phyloP scores from a whole-genome alignment of 2,888 invertebrate species.

The Drosophila planitibia region DNA sequence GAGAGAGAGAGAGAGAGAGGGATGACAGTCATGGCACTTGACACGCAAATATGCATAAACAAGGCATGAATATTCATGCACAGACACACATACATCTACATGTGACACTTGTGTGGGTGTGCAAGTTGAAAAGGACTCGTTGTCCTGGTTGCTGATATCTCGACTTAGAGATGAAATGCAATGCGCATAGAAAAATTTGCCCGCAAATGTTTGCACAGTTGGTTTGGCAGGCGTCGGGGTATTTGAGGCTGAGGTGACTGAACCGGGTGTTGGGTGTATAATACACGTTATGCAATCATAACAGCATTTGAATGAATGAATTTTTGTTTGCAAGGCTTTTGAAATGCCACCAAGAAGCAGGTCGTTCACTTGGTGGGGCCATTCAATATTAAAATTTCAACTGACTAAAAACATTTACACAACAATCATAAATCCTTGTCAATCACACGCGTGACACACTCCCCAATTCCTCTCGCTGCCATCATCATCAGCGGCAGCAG shows the following conservation, averaged over 20 bases:
- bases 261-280: conserved; percentile 45
- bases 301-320: conserved; percentile 69
- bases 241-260: conserved; percentile 61
- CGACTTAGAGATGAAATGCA: conserved; percentile 83
- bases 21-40: conserved; percentile 62
- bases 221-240: conserved; percentile 24
- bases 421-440: conserved; percentile 82
- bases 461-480: conserved; percentile 51
- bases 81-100: conserved; percentile 50
- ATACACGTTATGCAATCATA: conserved; percentile 75
- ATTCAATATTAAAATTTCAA: conserved; percentile 68
- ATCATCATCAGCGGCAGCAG: conserved; percentile 65
- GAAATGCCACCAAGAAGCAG: conserved; percentile 44
- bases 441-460: conserved; percentile 78
- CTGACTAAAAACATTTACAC: conserved; percentile 64
- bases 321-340: conserved; percentile 34
- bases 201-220: conserved; percentile 67
- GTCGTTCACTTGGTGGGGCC: conserved; percentile 61
- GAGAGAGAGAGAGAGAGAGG: conserved; percentile 8
- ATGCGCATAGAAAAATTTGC: conserved; percentile 79
- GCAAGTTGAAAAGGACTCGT: conserved; percentile 62
- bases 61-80: conserved; percentile 77
- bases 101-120: conserved; percentile 27
- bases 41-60: conserved; percentile 82
- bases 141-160: conserved; percentile 63